Evolutionary conservation across 2,797 vertebrate genomes (phyloP), one percentile per base, ranked within the genome.

Genomic region (Artibeus jamaicensis): DNA sequence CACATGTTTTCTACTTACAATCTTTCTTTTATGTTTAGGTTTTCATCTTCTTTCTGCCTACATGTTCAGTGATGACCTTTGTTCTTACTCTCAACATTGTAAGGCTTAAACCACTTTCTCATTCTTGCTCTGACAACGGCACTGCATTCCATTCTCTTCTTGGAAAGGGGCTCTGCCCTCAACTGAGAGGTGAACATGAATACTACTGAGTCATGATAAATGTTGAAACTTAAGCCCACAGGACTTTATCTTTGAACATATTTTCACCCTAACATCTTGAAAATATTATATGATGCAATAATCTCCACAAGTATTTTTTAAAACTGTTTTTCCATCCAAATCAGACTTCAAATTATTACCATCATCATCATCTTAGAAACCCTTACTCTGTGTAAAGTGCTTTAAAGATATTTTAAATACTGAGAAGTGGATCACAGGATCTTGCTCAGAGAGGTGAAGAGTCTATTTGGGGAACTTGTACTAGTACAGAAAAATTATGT

Each of bases 251-350:
- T 96, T 92, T 88, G 55, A 70, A 74, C 79, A 87, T 96, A 91
- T 89, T 95, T 97, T 95, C 44, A 89, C 48, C 48, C 42, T 93
- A 71, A 96, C 74, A 96, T 96, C 86, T 96, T 96, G 42, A 93
- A 96, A 95, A 68, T 68, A 95, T 90, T 95, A 65, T 34, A 42
- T 81, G 83, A 84, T 94, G 44, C 32, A 94, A 91, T 97, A 96
- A 95, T 96, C 48, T 76, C 32, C 55, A 65, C 59, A 94, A 97
- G 9, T 76, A 53, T 86, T 96, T 91, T 79, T n/a, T 32, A 89
- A 59, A 91, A 48, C 34, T 78, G 9, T 65, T 93, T 87, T 92
- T 92, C 55, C 29, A 50, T 88, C 82, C 12, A 95, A 86, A 55
- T 44, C 29, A 26, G 26, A 87, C 24, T 37, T 93, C 67, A 93